Evolutionary conservation across 2,113 vertebrate species (phyloP), one percentile per base, ranked within the genome.

Genomic region (Enhydra lutris): DNA sequence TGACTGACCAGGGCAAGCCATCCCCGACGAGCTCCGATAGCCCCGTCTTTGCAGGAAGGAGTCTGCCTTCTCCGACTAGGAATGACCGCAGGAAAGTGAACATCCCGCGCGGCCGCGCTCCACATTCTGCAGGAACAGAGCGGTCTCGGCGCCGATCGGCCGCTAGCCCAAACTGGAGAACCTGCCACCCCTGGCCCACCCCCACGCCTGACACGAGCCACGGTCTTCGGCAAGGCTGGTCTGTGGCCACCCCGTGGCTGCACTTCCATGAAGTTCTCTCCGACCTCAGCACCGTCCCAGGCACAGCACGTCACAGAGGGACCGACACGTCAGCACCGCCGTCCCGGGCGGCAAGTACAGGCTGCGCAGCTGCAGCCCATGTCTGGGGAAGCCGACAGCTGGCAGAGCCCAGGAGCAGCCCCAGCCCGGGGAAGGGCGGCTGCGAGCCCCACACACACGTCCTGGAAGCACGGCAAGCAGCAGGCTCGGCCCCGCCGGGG

Each of bases 191-290:
- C n/a, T 20, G 63, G 12, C 29, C 63, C 52, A 18, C 26, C 29
- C 61, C 26, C 31, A 6, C 59, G 0, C 13, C 52, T 45, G 10
- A 15, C 24, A 3, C 0, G 8, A 59, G 47, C 24, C 55, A 11
- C 0, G 4, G 1, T 13, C 61, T 1, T 6, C 13, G 7, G 42
- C 21, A 0, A 29, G 20, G 47, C 31, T 21, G 0, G 2, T 24
- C 71, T 31, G 29, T 7, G 1, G 13, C 39, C 18, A 8, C 42
- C 69, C 36, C 6, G 36, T 2, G 10, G n/a, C n/a, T 23, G 67
- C 65, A 8, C 17, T 11, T 71, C 63, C 17, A 18, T 18, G 1
- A 71, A 36, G 21, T 11, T 10, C n/a, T 3, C 10, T 26, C 39
- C 6, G 3, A 26, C 24, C 71, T 74, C 10, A 15, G 24, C 21